A percentile compares a stretch with the other conserved stretches of the same genome.
Evolutionary conservation across 2,888 invertebrate genomes (phyloP).

Genomic region (Sinhomidia bicolor): DNA sequence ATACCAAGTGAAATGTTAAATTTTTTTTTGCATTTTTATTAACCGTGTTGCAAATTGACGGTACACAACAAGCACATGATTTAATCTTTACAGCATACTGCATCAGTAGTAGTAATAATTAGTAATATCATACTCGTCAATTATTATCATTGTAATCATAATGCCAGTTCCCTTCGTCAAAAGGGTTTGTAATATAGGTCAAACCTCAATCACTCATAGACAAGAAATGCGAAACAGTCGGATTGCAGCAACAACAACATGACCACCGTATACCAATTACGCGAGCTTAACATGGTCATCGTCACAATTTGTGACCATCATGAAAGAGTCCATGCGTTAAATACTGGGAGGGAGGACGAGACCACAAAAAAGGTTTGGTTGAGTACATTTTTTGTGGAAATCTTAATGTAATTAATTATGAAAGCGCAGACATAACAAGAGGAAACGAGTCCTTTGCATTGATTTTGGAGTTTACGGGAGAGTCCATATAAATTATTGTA

Average conservation of each 20-base stretch:
- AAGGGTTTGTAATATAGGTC: not conserved
- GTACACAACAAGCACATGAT: conserved; percentile 12
- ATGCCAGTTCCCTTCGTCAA: not conserved
- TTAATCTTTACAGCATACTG: not conserved
- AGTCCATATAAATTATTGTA: conserved; percentile 79
- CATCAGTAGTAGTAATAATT: not conserved
- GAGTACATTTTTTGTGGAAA: conserved; percentile 23
- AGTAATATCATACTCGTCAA: conserved; percentile 25
- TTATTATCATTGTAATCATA: not conserved
- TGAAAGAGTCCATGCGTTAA: conserved; percentile 9
- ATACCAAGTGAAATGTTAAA: not conserved
- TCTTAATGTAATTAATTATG: conserved; percentile 42
- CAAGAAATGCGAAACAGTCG: not conserved
- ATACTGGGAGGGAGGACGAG: conserved; percentile 38
- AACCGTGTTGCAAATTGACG: not conserved
- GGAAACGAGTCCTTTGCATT: conserved; percentile 79
- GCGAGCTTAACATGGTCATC: conserved; percentile 11
- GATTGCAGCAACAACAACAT: not conserved
- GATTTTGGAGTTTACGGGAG: conserved; percentile 79
- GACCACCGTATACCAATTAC: not conserved
- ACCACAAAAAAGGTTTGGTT: not conserved
- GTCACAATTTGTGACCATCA: not conserved
- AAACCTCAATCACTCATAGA: not conserved
- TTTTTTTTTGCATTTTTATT: conserved; percentile 18
- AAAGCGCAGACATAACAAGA: conserved; percentile 75